These are phyloP conservation scores for Otocyon megalotis DNA, from an alignment of 2,113 vertebrate genomes.

Conservation along the genomic window DNA sequence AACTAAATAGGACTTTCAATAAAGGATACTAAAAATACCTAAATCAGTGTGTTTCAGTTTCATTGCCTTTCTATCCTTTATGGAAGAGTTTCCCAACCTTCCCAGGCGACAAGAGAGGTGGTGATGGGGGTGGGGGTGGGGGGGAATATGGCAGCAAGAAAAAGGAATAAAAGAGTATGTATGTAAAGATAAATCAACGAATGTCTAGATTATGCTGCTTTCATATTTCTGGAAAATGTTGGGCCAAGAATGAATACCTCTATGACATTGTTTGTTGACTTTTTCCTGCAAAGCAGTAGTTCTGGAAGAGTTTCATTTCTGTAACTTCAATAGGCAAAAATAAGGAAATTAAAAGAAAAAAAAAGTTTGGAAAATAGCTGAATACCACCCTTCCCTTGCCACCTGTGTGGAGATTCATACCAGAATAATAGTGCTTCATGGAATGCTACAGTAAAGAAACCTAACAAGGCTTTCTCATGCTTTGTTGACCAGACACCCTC, in stretches of 20 bases:
- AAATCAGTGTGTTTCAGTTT: background rate
- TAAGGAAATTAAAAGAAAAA: background rate
- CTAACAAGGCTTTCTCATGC: background rate
- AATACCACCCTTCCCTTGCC: background rate
- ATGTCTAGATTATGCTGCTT: background rate
- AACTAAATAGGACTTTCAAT: background rate
- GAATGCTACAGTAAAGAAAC: background rate
- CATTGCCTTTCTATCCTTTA: background rate
- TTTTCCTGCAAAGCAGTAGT: background rate
- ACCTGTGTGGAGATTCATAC: background rate
- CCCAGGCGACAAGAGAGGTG: too few relatives aligned
- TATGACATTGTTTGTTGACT: background rate
- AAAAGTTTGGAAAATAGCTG: background rate
- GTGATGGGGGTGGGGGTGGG: too few relatives aligned
- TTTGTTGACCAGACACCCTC: background rate
- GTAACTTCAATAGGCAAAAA: background rate
- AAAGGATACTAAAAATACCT: background rate
- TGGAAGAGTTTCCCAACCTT: background rate
- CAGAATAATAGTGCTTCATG: background rate
- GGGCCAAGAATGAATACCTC: background rate
- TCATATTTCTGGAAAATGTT: background rate
- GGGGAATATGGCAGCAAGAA: background rate
- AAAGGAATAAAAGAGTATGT: background rate
- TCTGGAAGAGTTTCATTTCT: background rate
- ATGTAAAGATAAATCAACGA: background rate